A percentile compares a stretch with the other conserved stretches of the same genome.
These are phyloP conservation scores for Cololabis saira DNA, from an alignment of 2,113 vertebrate genomes.

Conservation along the genomic window DNA sequence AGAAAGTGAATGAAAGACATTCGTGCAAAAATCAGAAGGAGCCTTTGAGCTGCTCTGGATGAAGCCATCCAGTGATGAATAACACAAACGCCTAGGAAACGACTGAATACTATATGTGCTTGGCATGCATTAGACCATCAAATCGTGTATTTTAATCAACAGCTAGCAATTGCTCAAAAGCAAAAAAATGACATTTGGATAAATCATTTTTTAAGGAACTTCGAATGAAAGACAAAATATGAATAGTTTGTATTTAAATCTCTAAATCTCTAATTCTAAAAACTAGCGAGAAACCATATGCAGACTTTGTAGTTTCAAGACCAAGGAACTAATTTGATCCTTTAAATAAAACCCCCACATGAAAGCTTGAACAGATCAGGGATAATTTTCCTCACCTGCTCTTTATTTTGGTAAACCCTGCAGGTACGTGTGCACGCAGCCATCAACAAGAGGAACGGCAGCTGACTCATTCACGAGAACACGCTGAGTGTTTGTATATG, in stretches of 20 bases:
- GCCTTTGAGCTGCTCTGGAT: conserved; percentile 27
- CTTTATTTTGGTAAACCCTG: conserved; percentile 46
- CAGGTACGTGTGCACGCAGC: conserved; percentile 29
- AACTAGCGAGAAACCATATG: not conserved
- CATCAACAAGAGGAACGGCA: conserved; percentile 23
- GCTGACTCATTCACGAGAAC: conserved; percentile 34
- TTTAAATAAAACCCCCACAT: not conserved
- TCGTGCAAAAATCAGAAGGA: conserved; percentile 22
- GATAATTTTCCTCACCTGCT: conserved; percentile 21
- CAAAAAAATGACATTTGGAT: no score
- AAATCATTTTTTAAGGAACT: not conserved
- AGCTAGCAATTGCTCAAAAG: not conserved
- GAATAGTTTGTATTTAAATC: not conserved
- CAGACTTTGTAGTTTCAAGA: not conserved
- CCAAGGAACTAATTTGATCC: not conserved
- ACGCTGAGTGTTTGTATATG: conserved; percentile 46
- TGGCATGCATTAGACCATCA: conserved; percentile 27
- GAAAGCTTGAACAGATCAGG: conserved; percentile 10
- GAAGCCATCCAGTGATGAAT: conserved; percentile 3
- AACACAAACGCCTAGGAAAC: not conserved
- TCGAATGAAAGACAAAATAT: not conserved
- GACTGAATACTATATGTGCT: not conserved
- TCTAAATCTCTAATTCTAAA: no score
- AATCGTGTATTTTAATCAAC: conserved; percentile 9
- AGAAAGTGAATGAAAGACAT: conserved; percentile 38